Conservation (phyloP, 2,888 invertebrate genomes). For the Cantharis rustica region DNA sequence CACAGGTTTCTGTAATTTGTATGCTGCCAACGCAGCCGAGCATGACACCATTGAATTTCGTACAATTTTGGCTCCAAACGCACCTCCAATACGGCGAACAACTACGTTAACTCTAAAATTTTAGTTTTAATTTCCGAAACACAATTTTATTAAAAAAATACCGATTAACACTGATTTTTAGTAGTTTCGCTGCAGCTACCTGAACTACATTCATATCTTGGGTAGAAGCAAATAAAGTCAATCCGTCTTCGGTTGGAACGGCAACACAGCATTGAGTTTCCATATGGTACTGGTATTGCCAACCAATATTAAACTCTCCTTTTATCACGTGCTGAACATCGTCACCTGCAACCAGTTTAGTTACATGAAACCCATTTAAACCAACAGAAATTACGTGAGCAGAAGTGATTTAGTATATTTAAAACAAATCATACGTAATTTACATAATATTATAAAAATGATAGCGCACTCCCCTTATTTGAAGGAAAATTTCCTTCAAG, state of each 20-base stretch:
- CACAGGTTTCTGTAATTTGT: constrained; percentile 67
- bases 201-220: neutral
- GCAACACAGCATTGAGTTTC: no score
- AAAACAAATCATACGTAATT: no score
- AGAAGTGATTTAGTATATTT: no score
- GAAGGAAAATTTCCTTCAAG: no score
- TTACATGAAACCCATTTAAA: no score
- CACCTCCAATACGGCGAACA: constrained; percentile 79
- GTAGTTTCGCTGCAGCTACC: neutral
- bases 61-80: constrained; percentile 78
- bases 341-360: no score
- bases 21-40: constrained; percentile 73
- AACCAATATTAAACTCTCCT: no score
- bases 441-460: no score
- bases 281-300: no score
- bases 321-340: constrained; percentile 57
- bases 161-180: neutral
- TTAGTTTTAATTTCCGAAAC: no score
- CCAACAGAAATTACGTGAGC: no score
- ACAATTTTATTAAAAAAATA: constrained; percentile 4
- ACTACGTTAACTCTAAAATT: constrained; percentile 66
- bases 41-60: constrained; percentile 63
- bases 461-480: no score
- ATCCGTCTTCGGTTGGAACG: constrained; percentile 9
- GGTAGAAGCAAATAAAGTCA: neutral